Conservation (phyloP, 2,888 invertebrate genomes). For the Hipparchia sbordonii region DNA sequence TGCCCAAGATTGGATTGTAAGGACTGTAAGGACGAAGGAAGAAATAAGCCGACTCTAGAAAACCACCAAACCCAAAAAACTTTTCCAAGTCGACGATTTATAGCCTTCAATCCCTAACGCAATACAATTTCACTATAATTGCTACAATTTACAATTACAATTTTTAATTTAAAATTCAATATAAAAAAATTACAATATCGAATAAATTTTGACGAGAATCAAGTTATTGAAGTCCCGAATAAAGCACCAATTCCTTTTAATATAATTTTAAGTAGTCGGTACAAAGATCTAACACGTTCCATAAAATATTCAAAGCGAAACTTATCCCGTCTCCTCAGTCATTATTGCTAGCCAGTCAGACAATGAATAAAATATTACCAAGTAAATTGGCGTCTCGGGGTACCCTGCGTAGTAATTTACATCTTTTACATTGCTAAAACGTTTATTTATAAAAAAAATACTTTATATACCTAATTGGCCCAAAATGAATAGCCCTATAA, state of each 20-base stretch:
- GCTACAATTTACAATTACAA: too few species aligned
- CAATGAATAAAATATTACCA: constrained; percentile 47
- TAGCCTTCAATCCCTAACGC: too few species aligned
- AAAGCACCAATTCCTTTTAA: background rate
- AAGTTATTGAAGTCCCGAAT: too few species aligned
- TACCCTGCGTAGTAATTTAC: constrained; percentile 43
- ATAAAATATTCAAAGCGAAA: constrained; percentile 41
- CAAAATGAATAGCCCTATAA: background rate
- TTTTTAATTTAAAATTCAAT: too few species aligned
- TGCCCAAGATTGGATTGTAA: too few species aligned
- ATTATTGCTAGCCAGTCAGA: constrained; percentile 46
- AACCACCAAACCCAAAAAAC: too few species aligned
- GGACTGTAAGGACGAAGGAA: too few species aligned
- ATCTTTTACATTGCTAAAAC: constrained; percentile 38
- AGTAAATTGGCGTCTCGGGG: constrained; percentile 45
- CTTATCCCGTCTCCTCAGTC: constrained; percentile 42
- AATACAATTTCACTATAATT: too few species aligned
- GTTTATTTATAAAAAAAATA: constrained; percentile 21
- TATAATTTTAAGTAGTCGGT: background rate
- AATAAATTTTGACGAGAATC: too few species aligned
- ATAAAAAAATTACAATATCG: too few species aligned
- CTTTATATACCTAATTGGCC: background rate
- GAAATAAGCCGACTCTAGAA: too few species aligned
- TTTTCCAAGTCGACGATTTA: too few species aligned
- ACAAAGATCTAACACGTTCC: constrained; percentile 19